Base-by-base conservation (phyloP, 2,888 invertebrate genomes). In the Calliscelio sp. region DNA sequence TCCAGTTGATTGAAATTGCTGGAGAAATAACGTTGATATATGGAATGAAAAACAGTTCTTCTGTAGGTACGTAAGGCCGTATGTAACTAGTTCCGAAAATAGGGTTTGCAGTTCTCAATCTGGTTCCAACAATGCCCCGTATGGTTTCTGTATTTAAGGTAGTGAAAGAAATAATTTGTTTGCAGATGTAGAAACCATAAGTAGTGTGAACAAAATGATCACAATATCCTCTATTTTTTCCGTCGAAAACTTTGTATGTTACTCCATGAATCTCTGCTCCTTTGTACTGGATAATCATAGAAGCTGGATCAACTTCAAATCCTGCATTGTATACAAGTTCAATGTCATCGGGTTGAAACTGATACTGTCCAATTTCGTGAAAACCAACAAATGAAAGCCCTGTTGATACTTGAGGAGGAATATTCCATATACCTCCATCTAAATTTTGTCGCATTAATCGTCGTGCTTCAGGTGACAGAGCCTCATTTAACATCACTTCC, bases 131-230 rank as follows among this genome's bases (percentile, higher is more conserved):
- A n/a, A 61, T 41, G n/a, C 61, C 61, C 0, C 18, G 10, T 7
- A 59, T 22, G 7, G 8, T 35, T 16, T 59, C 59, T 18, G 20
- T 28, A 16, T 59, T n/a, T 3, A 35, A 11, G 14, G 16, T 22
- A 11, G 8, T 2, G 20, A 35, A 59, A 16, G 46, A 18, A 46
- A 46, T 14, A 5, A 46, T 46, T 16, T 16, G 5, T 46, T 20
- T 46, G 10, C 66, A 66, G n/a, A 32, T 51, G 16, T 22, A 66
- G 35, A 20, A 66, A 1, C 66, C 66, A 35, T 20, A 18, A 14
- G 49, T 66, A 2, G 66, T n/a, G n/a, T 66, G 5, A 22, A 66
- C 51, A 8, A 66, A 22, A 35, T 51, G 28, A 22, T 66, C 28
- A 24, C 66, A 66, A 8, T 66, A 51, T 6, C 32, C 6, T 6